These are phyloP conservation scores for Diplosoma virens DNA, from an alignment of 23 tunicate genomes.

Conservation along the genomic window DNA sequence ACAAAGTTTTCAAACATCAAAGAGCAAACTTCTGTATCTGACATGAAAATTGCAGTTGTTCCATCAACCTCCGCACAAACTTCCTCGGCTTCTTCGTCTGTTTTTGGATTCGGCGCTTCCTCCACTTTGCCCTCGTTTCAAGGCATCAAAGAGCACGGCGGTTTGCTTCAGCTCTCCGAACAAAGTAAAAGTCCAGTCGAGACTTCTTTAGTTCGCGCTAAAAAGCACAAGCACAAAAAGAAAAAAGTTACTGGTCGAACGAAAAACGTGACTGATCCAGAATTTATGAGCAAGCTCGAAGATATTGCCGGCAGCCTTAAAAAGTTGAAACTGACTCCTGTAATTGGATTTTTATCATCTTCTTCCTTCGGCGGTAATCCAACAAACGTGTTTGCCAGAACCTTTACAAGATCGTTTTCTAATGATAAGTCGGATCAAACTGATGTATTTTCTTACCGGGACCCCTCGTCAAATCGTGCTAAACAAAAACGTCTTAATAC, in stretches of 20 bases:
- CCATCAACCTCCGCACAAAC: background rate
- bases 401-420: background rate
- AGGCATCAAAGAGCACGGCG: constrained; percentile 67
- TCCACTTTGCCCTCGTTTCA: constrained; percentile 51
- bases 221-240: constrained; percentile 82
- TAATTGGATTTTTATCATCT: background rate
- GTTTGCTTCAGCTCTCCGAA: constrained; percentile 50
- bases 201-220: constrained; percentile 6
- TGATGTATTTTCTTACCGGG: constrained; percentile 29
- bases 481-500: constrained; percentile 11
- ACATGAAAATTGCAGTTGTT: background rate
- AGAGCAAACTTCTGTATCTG: background rate
- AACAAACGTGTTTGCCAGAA: constrained; percentile 15
- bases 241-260: constrained; percentile 59
- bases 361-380: background rate
- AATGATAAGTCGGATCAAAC: background rate
- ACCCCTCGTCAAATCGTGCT: constrained; percentile 26
- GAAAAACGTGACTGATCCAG: constrained; percentile 63
- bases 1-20: background rate
- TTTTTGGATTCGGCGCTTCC: constrained; percentile 34
- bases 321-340: constrained; percentile 9
- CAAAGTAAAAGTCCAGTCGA: constrained; percentile 26
- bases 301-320: constrained; percentile 24
- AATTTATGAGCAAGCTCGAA: constrained; percentile 54
- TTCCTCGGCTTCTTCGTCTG: constrained; percentile 9